Evolutionary conservation across 1,140 invertebrate species (phyloP), one percentile per base, ranked within the genome.

Genomic region (Cotesia typhae): DNA sequence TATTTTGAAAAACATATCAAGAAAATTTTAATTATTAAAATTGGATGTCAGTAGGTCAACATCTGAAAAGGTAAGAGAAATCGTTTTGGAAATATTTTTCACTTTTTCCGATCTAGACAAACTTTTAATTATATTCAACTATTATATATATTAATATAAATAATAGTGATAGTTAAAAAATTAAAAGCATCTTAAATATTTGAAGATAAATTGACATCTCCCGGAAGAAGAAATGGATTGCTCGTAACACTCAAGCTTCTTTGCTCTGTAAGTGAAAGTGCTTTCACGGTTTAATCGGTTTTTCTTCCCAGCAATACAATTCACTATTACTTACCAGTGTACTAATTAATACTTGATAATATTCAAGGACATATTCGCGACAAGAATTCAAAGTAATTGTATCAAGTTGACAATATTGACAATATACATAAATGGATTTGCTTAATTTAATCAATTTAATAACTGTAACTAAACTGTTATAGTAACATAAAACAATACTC

Each of bases 1-100:
- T 7, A 61, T 61, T 68, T 35, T n/a, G 6, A 14, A 63, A 63
- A 51, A 60, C n/a, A 41, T 63, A 28, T 28, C 28, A 28, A 28
- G 28, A 28, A 28, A 51, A 70, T 70, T 52, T 61, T 51, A 38
- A 28, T 41, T n/a, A 63, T 38, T 63, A 75, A 79, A 77, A 84
- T 85, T 84, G 82, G 84, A 82, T 84, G 83, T 86, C 80, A 86
- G 84, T 86, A 77, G 84, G 84, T 86, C 84, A 86, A 73, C 78
- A 77, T 55, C 10, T 12, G 57, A 47, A 47, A 47, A 47, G 41
- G 66, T 73, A 83, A 70, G 59, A 85, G 84, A 85, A 84, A 84
- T 84, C 82, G 82, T 82, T 79, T 72, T 68, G 55, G 7, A 14
- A 36, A 10, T 28, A 68, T 55, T 68, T 53, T 68, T 68, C 20